Conservation (phyloP, 2,113 vertebrate species). For the Blennius ocellaris region DNA sequence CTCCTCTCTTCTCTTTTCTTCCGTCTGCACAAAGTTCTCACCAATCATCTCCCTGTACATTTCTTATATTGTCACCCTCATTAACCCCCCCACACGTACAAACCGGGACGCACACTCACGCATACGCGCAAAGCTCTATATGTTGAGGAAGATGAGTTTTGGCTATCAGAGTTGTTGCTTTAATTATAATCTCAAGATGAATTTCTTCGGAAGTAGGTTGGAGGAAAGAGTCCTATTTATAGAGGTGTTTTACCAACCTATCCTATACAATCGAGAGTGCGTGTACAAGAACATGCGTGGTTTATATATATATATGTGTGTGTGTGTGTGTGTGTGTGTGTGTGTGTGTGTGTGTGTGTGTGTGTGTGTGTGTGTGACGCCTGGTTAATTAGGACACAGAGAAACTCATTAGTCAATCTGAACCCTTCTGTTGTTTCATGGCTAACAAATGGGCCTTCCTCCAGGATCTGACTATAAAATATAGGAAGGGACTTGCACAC, state of each 20-base stretch:
- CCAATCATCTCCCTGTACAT: slow-evolving; percentile 46
- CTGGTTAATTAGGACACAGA: slow-evolving; percentile 87
- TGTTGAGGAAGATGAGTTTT: slow-evolving; percentile 75
- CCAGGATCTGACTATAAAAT: slow-evolving; percentile 80
- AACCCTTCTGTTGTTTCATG: slow-evolving; percentile 81
- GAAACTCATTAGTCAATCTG: slow-evolving; percentile 88
- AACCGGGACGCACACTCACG: background rate
- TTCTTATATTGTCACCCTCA: slow-evolving; percentile 60
- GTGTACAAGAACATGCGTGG: slow-evolving; percentile 26
- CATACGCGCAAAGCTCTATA: slow-evolving; percentile 22
- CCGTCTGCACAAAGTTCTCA: slow-evolving; percentile 35
- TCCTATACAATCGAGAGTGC: slow-evolving; percentile 62
- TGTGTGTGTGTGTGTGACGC: slow-evolving; percentile 52
- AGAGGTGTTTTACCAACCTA: slow-evolving; percentile 82
- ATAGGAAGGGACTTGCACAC: slow-evolving; percentile 60
- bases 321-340: slow-evolving; percentile 35
- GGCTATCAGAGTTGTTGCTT: slow-evolving; percentile 77
- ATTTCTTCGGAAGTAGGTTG: slow-evolving; percentile 87
- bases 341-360: slow-evolving; percentile 24
- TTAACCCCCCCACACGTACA: slow-evolving; percentile 56
- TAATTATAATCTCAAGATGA: slow-evolving; percentile 88
- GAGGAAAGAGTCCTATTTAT: slow-evolving; percentile 85
- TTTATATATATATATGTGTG: no score
- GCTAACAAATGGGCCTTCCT: slow-evolving; percentile 82
- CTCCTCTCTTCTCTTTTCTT: background rate